Conservation (phyloP, 2,113 vertebrate species). For the Callocephalon fimbriatum region DNA sequence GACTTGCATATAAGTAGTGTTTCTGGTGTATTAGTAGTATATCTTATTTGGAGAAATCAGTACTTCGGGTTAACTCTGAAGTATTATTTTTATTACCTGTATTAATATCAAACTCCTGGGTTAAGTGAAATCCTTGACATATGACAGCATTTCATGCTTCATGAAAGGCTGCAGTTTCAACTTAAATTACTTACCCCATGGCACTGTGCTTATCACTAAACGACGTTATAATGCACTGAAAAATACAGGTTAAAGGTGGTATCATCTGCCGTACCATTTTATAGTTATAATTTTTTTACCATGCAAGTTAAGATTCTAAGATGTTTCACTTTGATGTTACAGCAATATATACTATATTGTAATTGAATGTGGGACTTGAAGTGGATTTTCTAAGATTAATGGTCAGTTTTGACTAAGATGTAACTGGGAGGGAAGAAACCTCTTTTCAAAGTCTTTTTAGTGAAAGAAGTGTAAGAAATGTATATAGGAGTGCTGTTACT, state of each 20-base stretch:
- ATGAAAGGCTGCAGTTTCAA: constrained; percentile 32
- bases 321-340: constrained; percentile 45
- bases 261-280: constrained; percentile 59
- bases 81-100: constrained; percentile 46
- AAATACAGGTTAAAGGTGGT: constrained; percentile 39
- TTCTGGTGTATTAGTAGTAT: constrained; percentile 36
- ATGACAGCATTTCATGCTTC: constrained; percentile 40
- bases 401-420: constrained; percentile 61
- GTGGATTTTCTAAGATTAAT: constrained; percentile 70
- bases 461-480: constrained; percentile 50
- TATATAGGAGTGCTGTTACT: constrained; percentile 70
- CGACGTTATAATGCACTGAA: constrained; percentile 60
- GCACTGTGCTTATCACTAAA: constrained; percentile 63
- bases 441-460: constrained; percentile 67
- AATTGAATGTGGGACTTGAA: constrained; percentile 63
- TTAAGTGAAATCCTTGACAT: constrained; percentile 55
- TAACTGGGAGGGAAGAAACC: background rate
- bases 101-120: constrained; percentile 47
- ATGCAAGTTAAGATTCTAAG: constrained; percentile 32
- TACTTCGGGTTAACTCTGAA: constrained; percentile 44
- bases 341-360: constrained; percentile 52
- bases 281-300: constrained; percentile 62
- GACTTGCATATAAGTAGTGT: constrained; percentile 43
- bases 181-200: constrained; percentile 21
- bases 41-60: constrained; percentile 44